Evolutionary conservation across 2,888 invertebrate species (phyloP), one percentile per base, ranked within the genome.

Genomic region (Pseudoips prasinana): DNA sequence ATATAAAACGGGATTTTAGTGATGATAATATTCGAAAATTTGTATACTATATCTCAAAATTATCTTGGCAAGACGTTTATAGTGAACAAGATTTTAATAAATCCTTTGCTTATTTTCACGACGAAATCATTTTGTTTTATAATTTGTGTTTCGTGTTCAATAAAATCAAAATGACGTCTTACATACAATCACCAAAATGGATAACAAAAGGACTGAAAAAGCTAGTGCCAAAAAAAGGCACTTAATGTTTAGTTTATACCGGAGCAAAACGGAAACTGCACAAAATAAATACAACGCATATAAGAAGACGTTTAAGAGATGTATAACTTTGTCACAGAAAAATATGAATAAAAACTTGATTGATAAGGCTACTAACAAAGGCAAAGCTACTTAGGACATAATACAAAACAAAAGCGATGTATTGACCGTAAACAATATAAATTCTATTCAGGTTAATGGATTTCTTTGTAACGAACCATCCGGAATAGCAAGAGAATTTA

Each of bases 261-360:
- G n/a, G 14, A 7, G 14, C n/a, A 25, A 25, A 18, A 18, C 18
- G 6, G 18, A 18, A 18, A 18, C 3, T 18, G 18, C 6, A 3
- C n/a, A 5, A 18, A 18, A 25, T 11, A 25, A 25, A 25, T 25
- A 25, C 22, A 33, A 27, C 17, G 22, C 8, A 8, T 11, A 22
- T 6, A 11, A 20, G 1, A 25, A 17, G 8, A 7, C 14, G 7
- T 22, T 32, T 1, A 32, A 26, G 11, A 9, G 7, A 33, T 33
- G 26, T 19, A 33, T 33, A 20, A 20, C 7, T 9, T 17, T 9
- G 7, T 26, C 33, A 8, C 20, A 33, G 20, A 33, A 7, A 33
- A 18, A 26, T 9, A 22, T 27, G 3, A 33, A 33, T 18, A 10
- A 6, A 25, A 33, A 33, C 2, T 18, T 18, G 8, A 1, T 30